A percentile compares a stretch with the other conserved stretches of the same genome.
phyloP scores from a whole-genome alignment of 2,113 vertebrate genomes.

The Pantherophis guttatus region DNA sequence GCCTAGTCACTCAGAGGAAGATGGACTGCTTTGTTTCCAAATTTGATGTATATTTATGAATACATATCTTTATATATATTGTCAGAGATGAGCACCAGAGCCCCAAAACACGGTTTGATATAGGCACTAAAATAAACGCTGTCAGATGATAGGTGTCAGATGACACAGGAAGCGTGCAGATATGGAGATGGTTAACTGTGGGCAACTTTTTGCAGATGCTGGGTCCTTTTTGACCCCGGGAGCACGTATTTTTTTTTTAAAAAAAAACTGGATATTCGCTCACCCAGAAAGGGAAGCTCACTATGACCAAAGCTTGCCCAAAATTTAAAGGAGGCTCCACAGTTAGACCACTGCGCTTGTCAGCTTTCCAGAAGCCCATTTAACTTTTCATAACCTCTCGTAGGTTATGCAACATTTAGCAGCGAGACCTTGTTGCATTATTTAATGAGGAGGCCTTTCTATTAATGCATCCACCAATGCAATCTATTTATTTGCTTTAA shows the following conservation, averaged over 20 bases:
- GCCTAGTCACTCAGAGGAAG: neutral
- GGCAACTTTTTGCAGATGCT: neutral
- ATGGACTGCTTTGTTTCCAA: neutral
- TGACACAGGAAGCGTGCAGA: neutral
- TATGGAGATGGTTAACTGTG: neutral
- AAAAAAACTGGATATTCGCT: neutral
- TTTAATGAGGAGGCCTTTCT: neutral
- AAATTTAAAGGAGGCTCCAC: neutral
- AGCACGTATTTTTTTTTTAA: neutral
- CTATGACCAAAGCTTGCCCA: neutral
- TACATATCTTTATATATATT: neutral
- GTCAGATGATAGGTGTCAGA: neutral
- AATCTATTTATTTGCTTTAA: neutral
- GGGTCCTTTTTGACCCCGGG: neutral
- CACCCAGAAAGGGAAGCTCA: neutral
- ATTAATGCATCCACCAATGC: neutral
- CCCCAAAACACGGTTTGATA: neutral
- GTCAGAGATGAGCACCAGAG: neutral
- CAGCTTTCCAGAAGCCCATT: neutral
- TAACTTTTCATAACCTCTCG: neutral
- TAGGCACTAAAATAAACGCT: neutral
- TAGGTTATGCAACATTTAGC: neutral
- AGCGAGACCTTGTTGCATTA: neutral
- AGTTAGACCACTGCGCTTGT: neutral
- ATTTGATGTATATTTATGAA: neutral